Base-by-base conservation (phyloP, 2,797 vertebrate genomes). In the Micropoecilia bifurca region DNA sequence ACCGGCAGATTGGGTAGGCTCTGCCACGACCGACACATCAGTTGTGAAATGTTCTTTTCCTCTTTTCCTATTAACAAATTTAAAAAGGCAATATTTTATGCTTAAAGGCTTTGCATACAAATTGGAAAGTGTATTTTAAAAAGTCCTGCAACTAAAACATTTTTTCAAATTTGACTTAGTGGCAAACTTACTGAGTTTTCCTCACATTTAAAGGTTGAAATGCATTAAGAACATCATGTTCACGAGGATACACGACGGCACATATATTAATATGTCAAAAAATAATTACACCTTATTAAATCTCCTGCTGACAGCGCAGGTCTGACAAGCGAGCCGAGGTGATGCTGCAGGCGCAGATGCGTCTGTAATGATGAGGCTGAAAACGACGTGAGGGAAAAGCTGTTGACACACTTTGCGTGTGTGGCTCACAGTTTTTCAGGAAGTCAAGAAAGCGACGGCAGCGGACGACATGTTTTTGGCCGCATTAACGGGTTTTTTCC, bases 381-480 rank as follows among this genome's bases (percentile, higher is more conserved):
- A 53, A 22, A 33, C 73, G 77, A 76, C 33, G 75, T 39, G 77
- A 80, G 79, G 50, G 78, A 84, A 76, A 84, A 76, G 84, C 33
- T 71, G 46, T 57, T 78, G 81, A 68, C 43, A 5, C 77, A 41
- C 68, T 71, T 14, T 25, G 28, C 50, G 46, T 86, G 82, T 89
- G 89, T 81, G 90, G 82, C 84, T 83, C 28, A 76, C 63, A 4
- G 14, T 71, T 80, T 84, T 83, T 76, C 80, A 90, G 93, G 91
- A 93, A 92, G 93, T 90, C 39, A 4, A 74, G 18, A 79, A 85
- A 71, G 85, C 47, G 50, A 28, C 63, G 82, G 63, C 85, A 81
- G 87, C 74, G 83, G 89, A 87, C 50, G 87, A 76, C 61, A 18
- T 48, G 5, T 46, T 69, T 83, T 48, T 46, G 36, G 16, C 47